These are phyloP conservation scores for Punctoribates punctum DNA, from an alignment of 2,888 invertebrate species.

Conservation along the genomic window DNA sequence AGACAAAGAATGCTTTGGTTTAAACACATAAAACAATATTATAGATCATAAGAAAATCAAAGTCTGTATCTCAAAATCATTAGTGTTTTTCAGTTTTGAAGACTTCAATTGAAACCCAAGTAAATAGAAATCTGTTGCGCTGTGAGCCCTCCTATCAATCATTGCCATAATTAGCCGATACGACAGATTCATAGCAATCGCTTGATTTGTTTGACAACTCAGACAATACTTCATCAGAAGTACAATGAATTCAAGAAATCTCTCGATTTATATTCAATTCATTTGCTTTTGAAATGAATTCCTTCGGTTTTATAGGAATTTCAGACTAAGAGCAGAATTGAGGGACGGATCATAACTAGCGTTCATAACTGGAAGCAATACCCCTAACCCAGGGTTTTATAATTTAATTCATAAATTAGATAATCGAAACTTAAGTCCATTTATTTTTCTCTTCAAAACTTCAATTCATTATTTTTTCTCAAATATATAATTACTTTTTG, in stretches of 20 bases:
- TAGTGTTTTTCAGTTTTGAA: neutral
- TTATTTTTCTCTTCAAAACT: neutral
- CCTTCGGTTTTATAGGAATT: neutral
- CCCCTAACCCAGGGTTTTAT: neutral
- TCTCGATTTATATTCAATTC: neutral
- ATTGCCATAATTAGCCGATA: conserved; percentile 25
- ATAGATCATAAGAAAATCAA: conserved; percentile 6
- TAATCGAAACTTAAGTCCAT: neutral
- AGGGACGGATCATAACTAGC: neutral
- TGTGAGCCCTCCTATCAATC: conserved; percentile 27
- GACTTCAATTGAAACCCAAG: neutral
- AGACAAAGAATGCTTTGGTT: neutral
- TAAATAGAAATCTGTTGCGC: conserved; percentile 25
- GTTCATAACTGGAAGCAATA: neutral
- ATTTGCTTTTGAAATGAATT: neutral
- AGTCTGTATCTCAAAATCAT: conserved; percentile 3
- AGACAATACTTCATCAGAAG: conserved; percentile 30
- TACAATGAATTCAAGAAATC: neutral
- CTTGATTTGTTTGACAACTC: conserved; percentile 33
- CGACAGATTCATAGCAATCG: conserved; percentile 33
- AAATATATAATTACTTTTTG: conserved; percentile 3
- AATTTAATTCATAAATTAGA: neutral
- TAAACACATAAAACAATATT: neutral
- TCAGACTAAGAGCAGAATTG: neutral
- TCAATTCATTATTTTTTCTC: neutral